Evolutionary conservation across 2,797 vertebrate genomes (phyloP).

Genomic region (Gobionotothen gibberifrons): DNA sequence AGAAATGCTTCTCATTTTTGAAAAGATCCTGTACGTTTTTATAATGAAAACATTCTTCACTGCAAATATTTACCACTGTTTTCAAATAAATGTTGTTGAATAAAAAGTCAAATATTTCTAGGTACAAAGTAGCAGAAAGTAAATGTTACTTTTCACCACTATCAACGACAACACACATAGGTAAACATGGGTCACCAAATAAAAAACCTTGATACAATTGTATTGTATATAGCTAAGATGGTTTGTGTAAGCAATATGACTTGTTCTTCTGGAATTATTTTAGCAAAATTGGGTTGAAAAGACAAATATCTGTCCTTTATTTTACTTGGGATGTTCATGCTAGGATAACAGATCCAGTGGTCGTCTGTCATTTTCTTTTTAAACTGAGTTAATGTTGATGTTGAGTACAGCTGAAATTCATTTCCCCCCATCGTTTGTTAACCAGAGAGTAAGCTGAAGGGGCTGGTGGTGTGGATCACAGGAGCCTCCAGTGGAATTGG

Average conservation of each 20-base stretch:
- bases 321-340: neutral
- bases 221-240: neutral
- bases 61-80: neutral
- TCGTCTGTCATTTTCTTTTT: neutral
- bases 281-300: neutral
- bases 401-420: neutral
- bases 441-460: constrained; percentile 85
- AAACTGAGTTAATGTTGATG: neutral
- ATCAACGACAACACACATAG: neutral
- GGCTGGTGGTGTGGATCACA: constrained; percentile 94
- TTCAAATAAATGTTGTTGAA: neutral
- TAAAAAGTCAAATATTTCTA: neutral
- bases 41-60: too few species aligned
- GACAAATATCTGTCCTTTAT: neutral
- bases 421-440: constrained; percentile 16
- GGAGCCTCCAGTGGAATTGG: constrained; percentile 97
- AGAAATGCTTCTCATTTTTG: too few species aligned
- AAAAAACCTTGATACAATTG: neutral
- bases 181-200: too few species aligned
- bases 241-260: neutral
- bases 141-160: neutral
- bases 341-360: neutral
- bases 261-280: neutral
- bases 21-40: too few species aligned
- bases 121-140: neutral